Percentiles rank a stretch among this genome's conserved stretches.
Conservation (phyloP, 2,888 invertebrate genomes). For the Carabus problematicus region DNA sequence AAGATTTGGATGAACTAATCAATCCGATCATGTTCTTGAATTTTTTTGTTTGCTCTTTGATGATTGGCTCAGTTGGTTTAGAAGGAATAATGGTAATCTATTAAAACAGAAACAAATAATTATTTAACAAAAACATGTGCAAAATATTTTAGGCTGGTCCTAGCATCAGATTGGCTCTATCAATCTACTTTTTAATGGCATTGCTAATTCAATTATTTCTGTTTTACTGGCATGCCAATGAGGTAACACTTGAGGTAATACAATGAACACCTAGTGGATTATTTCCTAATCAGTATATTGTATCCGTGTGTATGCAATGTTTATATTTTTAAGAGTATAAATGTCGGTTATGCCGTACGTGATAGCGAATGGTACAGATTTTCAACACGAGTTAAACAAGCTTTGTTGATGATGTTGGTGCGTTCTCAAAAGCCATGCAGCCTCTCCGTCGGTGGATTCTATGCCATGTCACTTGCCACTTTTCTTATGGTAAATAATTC, state of each 20-base stretch:
- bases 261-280: neutral
- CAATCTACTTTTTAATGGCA: constrained; percentile 59
- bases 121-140: neutral
- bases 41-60: constrained; percentile 17
- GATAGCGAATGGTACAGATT: constrained; percentile 46
- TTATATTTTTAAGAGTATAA: constrained; percentile 44
- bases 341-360: constrained; percentile 43
- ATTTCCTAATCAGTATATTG: neutral
- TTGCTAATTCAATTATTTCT: constrained; percentile 61
- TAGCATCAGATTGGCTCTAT: constrained; percentile 49
- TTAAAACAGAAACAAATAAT: neutral
- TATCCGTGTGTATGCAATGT: neutral
- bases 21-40: constrained; percentile 14
- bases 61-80: constrained; percentile 13
- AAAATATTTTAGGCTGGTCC: constrained; percentile 43
- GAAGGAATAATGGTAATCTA: constrained; percentile 13
- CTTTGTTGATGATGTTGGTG: constrained; percentile 44
- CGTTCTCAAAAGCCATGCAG: constrained; percentile 42
- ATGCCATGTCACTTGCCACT: constrained; percentile 46
- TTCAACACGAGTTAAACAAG: constrained; percentile 41
- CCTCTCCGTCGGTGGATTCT: constrained; percentile 46
- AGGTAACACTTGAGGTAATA: constrained; percentile 57
- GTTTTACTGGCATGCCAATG: constrained; percentile 63
- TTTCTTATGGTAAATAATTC: constrained; percentile 44
- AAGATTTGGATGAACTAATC: constrained; percentile 8